Evolutionary conservation across 1,140 invertebrate genomes (phyloP), one percentile per base, ranked within the genome.

Genomic region (Anastrepha ludens): DNA sequence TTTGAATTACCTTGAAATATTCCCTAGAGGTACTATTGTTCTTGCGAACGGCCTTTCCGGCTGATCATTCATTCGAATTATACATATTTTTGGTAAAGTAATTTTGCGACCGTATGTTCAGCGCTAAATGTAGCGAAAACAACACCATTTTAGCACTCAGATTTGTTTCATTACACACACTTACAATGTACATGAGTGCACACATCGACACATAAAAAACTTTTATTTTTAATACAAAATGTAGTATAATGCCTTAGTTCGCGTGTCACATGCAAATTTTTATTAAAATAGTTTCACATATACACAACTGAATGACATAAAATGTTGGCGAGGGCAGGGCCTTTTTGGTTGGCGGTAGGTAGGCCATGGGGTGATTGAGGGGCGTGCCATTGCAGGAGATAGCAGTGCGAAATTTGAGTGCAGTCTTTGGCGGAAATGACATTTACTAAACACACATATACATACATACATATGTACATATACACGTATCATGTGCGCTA

Each of bases 231-330:
- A 74, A 39, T 67, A 39, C 29, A 2, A 41, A 67, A 41, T 7
- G 7, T 7, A 58, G 13, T 58, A 29, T 74, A 17, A 15, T 47
- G 41, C 44, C 44, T n/a, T 47, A 17, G 67, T 74, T 74, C 8
- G 67, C 67, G 67, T 74, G 67, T 74, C 13, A 44, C 67, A 74
- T 74, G 67, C 67, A 74, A 47, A 47, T 74, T 74, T 74, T 74
- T 74, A 74, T 74, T 74, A 74, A 74, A 74, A 74, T 74, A 74
- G 7, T 41, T 17, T 39, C 41, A 74, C 41, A 44, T 62, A 4
- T n/a, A 58, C 29, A 55, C 50, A 55, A 55, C 6, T 62, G 15
- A 5, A 47, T 74, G 15, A 13, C 17, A 74, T 74, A n/a, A 15
- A 74, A 47, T 74, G 41, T 44, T 41, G 67, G 39, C 5, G 60